phyloP scores from a whole-genome alignment of 1,140 invertebrate species.

The Aleiodes sp. region DNA sequence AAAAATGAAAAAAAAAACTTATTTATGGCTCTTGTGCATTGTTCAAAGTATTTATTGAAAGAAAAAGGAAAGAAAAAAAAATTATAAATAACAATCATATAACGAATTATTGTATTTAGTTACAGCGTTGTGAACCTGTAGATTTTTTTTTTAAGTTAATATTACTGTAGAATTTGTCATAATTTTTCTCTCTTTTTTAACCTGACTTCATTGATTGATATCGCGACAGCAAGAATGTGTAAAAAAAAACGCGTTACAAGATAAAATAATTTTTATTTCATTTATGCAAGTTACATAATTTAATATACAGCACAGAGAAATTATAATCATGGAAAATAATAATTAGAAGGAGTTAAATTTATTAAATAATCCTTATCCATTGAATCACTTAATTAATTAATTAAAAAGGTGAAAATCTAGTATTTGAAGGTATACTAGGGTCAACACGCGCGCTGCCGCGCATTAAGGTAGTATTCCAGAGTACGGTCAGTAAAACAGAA shows the following conservation, averaged over 20 bases:
- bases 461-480: too few relatives aligned
- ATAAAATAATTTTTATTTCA: constrained; percentile 23
- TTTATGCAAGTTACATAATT: constrained; percentile 34
- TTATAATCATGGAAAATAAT: constrained; percentile 26
- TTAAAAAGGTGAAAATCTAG: not conserved
- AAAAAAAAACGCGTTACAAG: constrained; percentile 22
- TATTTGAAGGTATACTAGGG: not conserved
- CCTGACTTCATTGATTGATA: not conserved
- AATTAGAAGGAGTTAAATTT: not conserved
- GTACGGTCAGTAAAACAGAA: too few relatives aligned
- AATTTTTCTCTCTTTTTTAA: constrained; percentile 25
- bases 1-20: constrained; percentile 40
- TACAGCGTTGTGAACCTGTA: constrained; percentile 50
- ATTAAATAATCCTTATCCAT: not conserved
- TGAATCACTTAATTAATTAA: not conserved
- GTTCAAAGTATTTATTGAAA: constrained; percentile 58
- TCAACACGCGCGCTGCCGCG: too few relatives aligned
- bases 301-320: constrained; percentile 39
- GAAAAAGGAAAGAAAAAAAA: constrained; percentile 40
- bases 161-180: constrained; percentile 26
- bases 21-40: constrained; percentile 57
- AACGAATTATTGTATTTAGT: constrained; percentile 46
- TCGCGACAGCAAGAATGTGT: not conserved
- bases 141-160: constrained; percentile 34
- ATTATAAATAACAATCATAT: constrained; percentile 34